Evolutionary conservation across 2,113 vertebrate genomes (phyloP), one percentile per base, ranked within the genome.

Genomic region (Macrotus californicus): DNA sequence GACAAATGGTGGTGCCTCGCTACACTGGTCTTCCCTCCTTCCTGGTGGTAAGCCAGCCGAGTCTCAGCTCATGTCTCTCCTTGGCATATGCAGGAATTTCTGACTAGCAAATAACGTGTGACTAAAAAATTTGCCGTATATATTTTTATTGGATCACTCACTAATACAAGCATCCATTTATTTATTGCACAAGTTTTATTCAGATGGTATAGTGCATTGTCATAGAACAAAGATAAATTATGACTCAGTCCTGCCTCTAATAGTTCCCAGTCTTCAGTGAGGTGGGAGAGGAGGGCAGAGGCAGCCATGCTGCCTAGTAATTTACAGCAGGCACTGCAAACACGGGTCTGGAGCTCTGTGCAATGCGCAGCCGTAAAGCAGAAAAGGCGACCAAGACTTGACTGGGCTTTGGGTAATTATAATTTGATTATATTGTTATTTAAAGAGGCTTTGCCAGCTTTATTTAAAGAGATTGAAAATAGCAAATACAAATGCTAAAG

Each of bases 371-470:
- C 26, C 0, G 2, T 66, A 61, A 64, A 50, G 41, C 12, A 31
- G 46, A 54, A 81, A 88, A 56, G 82, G 69, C 11, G 15, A 56
- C 46, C 41, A 43, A 82, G 2, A 8, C 18, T 75, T 91, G 67
- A 29, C 76, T 64, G 85, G 46, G n/a, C 81, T 92, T 92, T 67
- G 56, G 10, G 15, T 80, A 87, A 80, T 84, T 39, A 56, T 91
- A n/a, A 83, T 91, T 87, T 61, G 41, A 79, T 89, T 91, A 31
- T 69, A 69, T 1, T 85, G 10, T 86, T 94, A 43, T 87, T 77
- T 77, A 81, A 70, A 92, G 83, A 91, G 21, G 26, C 64, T 90
- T 93, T 92, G 88, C 72, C 76, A 96, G 90, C 43, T 91, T 96
- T 77, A 80, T 73, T 82, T 91, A 80, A 93, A 54, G 70, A 85